Evolutionary conservation across 2,797 vertebrate species (phyloP), one percentile per base, ranked within the genome.

Genomic region (Rachycentron canadum): DNA sequence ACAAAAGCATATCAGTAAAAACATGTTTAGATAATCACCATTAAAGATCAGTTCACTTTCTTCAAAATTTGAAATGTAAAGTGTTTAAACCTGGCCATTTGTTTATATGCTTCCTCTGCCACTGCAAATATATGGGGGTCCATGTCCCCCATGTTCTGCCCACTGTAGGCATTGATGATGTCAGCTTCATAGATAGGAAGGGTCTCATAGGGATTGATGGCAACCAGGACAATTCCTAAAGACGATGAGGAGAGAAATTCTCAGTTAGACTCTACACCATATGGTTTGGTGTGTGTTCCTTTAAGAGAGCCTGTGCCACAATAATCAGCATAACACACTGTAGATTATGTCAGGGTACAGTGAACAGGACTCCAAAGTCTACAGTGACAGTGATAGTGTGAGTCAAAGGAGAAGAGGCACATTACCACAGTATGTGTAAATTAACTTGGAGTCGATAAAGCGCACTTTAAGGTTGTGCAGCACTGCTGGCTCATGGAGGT

Each of bases 101-200:
- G 97, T 86, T 97, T 99, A 77, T 96, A 99, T 0, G 98, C 97
- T 88, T 99, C 98, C 80, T 99, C 98, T 69, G 97, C 97, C 59
- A 99, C 98, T 0, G 98, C 98, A 85, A 99, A 99, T 90, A 99
- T 99, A 86, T 99, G 98, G 10, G 98, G 98, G 83, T 99, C 98
- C 97, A 99, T 98, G 82, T 99, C 98, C 14, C 97, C 97, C 97
- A 97, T 98, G 69, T 99, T 98, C 91, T 99, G 97, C 69, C 97
- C 98, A 45, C 96, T 97, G 87, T 99, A 99, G 0, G 98, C 98
- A 83, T 95, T 95, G 92, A 99, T 99, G 94, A 99, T 98, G 80
- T 97, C 97, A 52, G 95, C 90, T 19, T 98, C 97, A 95, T 99
- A 99, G 93, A 99, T 99, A 19, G 96, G 97, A 67, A 99, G 90